Conservation (phyloP, 2,888 invertebrate species). For the Actias luna region DNA sequence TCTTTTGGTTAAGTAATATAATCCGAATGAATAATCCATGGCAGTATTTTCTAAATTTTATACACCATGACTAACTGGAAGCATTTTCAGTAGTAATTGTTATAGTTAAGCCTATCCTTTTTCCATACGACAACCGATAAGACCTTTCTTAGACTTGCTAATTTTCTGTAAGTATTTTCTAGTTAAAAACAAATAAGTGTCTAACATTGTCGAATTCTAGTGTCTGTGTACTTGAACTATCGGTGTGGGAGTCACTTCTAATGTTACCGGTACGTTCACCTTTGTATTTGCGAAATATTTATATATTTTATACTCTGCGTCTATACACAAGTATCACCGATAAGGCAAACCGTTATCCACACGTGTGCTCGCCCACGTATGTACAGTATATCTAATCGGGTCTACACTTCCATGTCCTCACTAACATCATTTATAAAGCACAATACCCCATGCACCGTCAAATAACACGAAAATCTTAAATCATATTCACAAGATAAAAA, state of each 20-base stretch:
- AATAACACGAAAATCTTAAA: neutral
- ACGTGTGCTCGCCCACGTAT: slow-evolving; percentile 59
- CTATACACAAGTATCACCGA: slow-evolving; percentile 41
- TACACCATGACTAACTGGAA: no score
- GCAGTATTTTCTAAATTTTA: no score
- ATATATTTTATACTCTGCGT: slow-evolving; percentile 39
- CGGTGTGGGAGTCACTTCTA: slow-evolving; percentile 10
- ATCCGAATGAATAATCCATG: no score
- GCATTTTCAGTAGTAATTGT: neutral
- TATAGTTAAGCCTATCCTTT: neutral
- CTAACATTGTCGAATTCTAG: slow-evolving; percentile 17
- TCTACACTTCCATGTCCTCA: slow-evolving; percentile 20
- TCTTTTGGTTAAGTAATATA: neutral
- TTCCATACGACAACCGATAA: neutral
- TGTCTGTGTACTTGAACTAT: slow-evolving; percentile 5
- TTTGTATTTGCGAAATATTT: slow-evolving; percentile 33
- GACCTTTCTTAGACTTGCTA: neutral
- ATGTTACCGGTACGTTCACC: slow-evolving; percentile 22
- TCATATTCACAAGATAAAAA: neutral
- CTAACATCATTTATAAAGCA: slow-evolving; percentile 12
- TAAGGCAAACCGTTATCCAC: slow-evolving; percentile 64
- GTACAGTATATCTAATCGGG: slow-evolving; percentile 39
- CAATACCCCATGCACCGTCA: neutral
- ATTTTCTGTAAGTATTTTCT: neutral
- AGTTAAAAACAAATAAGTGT: slow-evolving; percentile 19